phyloP scores from a whole-genome alignment of 2,797 vertebrate species.

The Trematomus bernacchii region DNA sequence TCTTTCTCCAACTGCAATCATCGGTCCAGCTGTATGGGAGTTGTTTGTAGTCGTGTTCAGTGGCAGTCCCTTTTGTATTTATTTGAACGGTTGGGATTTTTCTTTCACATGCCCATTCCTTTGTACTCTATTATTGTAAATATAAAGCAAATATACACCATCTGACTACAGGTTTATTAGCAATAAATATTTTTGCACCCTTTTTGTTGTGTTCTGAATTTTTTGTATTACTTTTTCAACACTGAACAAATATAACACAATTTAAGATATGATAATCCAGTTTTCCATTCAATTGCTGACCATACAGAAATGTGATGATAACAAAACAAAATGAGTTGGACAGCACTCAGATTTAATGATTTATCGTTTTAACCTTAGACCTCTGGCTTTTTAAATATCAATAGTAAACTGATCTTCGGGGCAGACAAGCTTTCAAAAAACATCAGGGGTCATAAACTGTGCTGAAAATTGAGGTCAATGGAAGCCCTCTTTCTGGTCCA shows the following conservation, averaged over 20 bases:
- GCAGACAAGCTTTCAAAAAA: no score
- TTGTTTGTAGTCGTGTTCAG: slow-evolving; percentile 83
- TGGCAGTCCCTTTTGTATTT: slow-evolving; percentile 88
- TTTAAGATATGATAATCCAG: background rate
- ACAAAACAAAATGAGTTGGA: no score
- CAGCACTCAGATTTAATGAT: no score
- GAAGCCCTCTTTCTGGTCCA: no score
- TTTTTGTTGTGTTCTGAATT: slow-evolving; percentile 48
- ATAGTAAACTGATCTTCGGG: no score
- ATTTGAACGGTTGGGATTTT: slow-evolving; percentile 87
- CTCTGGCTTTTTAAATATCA: no score
- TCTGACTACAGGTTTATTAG: slow-evolving; percentile 91
- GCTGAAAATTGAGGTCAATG: no score
- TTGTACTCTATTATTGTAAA: slow-evolving; percentile 90
- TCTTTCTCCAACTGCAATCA: slow-evolving; percentile 72
- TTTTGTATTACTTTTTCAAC: background rate
- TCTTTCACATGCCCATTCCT: slow-evolving; percentile 86
- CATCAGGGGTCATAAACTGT: no score
- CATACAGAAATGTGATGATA: background rate
- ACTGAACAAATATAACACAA: background rate
- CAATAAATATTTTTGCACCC: slow-evolving; percentile 95
- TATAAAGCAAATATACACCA: slow-evolving; percentile 90
- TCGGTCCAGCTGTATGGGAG: slow-evolving; percentile 78
- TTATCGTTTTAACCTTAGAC: no score
- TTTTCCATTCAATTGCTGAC: background rate